Evolutionary conservation across 2,113 vertebrate species (phyloP), one percentile per base, ranked within the genome.

Genomic region (Psophia crepitans): DNA sequence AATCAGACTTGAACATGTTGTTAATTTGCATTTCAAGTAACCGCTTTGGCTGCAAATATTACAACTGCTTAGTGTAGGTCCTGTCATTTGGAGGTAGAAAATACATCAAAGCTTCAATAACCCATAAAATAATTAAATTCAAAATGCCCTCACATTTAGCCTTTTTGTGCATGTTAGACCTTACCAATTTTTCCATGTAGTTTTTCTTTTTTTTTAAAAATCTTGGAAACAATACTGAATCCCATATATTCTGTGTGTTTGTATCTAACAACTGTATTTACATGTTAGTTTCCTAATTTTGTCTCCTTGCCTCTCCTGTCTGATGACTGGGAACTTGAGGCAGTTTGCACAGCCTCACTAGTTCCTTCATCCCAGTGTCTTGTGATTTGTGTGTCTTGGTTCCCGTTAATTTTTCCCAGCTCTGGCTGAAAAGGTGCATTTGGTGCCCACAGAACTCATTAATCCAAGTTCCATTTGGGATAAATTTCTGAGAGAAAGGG

Each of bases 1-100:
- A 95, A 87, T 85, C 63, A 65, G 66, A 30, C 49, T 80, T 28
- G 24, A 78, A n/a, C 37, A 39, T 4, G 3, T n/a, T 89, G 58
- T 71, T 93, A 91, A 93, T 90, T 82, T 95, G 84, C 94, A 95
- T 96, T 95, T 97, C 69, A 91, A 89, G 53, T 65, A 89, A 80
- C 73, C 74, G 32, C 61, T 32, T 33, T 33, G 78, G 54, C 75
- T 95, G 84, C 35, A 89, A 57, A 49, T 89, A 65, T 46, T 88
- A 33, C 64, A 86, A 24, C 49, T 93, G 13, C 75, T 77, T 80
- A 66, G 43, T 20, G 60, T 61, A 74, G 37, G n/a, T 48, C 80
- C 33, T 66, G 75, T 63, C 58, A 43, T 77, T 93, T 90, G 48
- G 28, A 85, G 32, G 20, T 35, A 77, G 51, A 33, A 84, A 88